Conservation (phyloP, 2,888 invertebrate species). For the Ochropacha duplaris region DNA sequence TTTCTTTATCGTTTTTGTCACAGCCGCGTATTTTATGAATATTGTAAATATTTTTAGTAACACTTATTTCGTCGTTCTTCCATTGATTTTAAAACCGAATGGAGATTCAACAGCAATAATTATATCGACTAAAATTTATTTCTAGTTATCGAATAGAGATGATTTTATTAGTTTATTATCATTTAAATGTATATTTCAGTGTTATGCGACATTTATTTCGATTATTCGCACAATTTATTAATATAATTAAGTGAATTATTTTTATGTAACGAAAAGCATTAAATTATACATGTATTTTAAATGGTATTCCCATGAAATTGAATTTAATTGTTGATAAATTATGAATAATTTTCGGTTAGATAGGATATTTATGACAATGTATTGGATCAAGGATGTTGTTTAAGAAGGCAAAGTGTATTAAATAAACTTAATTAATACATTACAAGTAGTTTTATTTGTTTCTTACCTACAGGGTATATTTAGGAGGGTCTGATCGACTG, state of each 20-base stretch:
- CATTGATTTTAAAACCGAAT: conserved; percentile 36
- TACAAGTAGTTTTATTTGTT: conserved; percentile 18
- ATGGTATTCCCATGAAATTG: not conserved
- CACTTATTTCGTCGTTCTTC: conserved; percentile 52
- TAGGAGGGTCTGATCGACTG: too few species aligned
- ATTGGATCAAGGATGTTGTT: conserved; percentile 38
- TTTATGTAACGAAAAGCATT: conserved; percentile 21
- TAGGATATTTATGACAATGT: conserved; percentile 21
- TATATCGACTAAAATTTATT: conserved; percentile 45
- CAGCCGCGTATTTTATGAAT: conserved; percentile 7
- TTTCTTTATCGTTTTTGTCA: not conserved
- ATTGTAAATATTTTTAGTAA: conserved; percentile 29
- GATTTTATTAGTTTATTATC: conserved; percentile 54
- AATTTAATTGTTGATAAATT: conserved; percentile 1
- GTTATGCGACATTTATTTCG: conserved; percentile 40
- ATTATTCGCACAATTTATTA: conserved; percentile 59
- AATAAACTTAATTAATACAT: conserved; percentile 55
- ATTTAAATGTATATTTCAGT: conserved; percentile 44
- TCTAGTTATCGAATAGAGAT: conserved; percentile 57
- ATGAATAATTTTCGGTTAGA: conserved; percentile 3
- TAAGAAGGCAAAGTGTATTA: conserved; percentile 48
- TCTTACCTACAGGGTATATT: too few species aligned
- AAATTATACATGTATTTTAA: conserved; percentile 18
- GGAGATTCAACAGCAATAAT: conserved; percentile 72
- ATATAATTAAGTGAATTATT: conserved; percentile 23